Evolutionary conservation across 2,888 invertebrate genomes (phyloP).

Genomic region (Mystacides longicornis): DNA sequence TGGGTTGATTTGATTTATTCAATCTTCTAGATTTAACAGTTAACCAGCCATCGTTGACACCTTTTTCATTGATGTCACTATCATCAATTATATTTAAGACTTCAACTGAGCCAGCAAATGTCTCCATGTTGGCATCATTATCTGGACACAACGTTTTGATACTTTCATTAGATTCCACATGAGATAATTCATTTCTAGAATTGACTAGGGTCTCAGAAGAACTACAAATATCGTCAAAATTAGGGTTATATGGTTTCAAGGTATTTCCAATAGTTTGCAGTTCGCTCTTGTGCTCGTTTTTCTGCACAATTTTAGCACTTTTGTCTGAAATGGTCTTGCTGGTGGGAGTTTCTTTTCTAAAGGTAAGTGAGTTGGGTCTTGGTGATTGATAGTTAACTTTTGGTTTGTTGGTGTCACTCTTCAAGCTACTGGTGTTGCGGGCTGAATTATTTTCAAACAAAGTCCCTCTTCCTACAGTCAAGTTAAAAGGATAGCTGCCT

Average conservation of each 20-base stretch:
- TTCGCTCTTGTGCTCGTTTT: conserved; percentile 8
- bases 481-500: conserved; percentile 47
- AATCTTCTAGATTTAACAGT: conserved; percentile 73
- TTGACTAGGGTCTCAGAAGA: conserved; percentile 52
- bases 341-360: conserved; percentile 17
- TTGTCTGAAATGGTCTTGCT: conserved; percentile 7
- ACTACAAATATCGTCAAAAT: conserved; percentile 39
- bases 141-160: conserved; percentile 46
- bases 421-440: conserved; percentile 31
- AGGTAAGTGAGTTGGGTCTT: conserved; percentile 16
- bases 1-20: conserved; percentile 46
- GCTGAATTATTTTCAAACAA: conserved; percentile 37
- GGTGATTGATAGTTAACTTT: conserved; percentile 8
- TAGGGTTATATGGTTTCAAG: conserved; percentile 25
- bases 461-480: conserved; percentile 44
- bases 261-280: conserved; percentile 1
- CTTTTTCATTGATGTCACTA: conserved; percentile 34
- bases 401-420: conserved; percentile 19
- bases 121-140: conserved; percentile 32
- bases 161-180: conserved; percentile 47
- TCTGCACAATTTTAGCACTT: conserved; percentile 10
- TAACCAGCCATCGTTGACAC: conserved; percentile 72
- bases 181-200: conserved; percentile 35
- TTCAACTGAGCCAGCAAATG: conserved; percentile 41
- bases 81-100: conserved; percentile 41